Conservation (phyloP, 2,797 vertebrate species). For the Jordanella pulchra region DNA sequence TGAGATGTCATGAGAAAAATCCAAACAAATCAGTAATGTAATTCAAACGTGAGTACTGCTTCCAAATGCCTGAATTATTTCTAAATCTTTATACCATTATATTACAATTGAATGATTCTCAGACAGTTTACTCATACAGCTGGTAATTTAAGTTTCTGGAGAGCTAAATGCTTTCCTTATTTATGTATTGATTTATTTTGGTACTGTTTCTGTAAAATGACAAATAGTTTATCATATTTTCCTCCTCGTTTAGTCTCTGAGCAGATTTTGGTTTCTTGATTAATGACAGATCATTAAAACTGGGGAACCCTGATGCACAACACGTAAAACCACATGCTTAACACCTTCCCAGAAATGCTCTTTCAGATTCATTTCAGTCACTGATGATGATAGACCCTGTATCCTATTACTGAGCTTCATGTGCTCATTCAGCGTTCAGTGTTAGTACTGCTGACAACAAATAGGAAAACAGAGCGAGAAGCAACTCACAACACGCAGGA, state of each 20-base stretch:
- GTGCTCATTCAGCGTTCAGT: constrained; percentile 15
- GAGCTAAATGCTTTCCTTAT: neutral
- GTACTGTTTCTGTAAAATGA: neutral
- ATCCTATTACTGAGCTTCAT: constrained; percentile 16
- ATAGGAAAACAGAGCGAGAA: constrained; percentile 3
- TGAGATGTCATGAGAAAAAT: neutral
- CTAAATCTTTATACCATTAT: neutral
- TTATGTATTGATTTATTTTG: no score
- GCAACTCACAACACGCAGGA: neutral
- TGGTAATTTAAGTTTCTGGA: neutral
- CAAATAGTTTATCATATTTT: neutral
- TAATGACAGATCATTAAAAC: constrained; percentile 9
- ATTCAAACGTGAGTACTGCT: no score
- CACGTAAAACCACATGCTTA: constrained; percentile 1
- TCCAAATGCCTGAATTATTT: neutral
- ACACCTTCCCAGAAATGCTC: constrained; percentile 21
- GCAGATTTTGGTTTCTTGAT: neutral
- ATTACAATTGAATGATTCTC: neutral
- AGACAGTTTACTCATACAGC: neutral
- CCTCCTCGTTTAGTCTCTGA: neutral
- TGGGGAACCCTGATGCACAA: neutral
- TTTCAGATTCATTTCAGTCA: constrained; percentile 20
- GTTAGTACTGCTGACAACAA: constrained; percentile 7
- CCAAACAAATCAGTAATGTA: no score
- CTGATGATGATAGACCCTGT: neutral